Conservation (phyloP, 2,888 invertebrate species). For the Amphipoea lucens region DNA sequence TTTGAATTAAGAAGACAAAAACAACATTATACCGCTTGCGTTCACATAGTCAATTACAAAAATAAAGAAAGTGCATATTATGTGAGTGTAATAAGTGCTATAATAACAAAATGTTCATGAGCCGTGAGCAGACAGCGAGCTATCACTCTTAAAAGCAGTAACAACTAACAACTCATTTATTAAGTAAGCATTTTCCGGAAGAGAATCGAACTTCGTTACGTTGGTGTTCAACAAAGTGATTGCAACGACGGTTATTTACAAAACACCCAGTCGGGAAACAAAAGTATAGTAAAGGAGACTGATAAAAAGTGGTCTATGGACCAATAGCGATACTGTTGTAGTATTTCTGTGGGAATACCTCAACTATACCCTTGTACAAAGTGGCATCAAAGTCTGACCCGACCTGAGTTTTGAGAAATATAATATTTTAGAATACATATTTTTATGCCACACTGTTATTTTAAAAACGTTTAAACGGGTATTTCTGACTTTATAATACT, state of each 20-base stretch:
- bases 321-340: too few relatives aligned
- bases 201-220: conserved; percentile 21
- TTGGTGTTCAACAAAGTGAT: not conserved
- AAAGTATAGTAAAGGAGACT: not conserved
- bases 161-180: conserved; percentile 17
- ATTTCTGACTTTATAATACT: too few relatives aligned
- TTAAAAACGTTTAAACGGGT: too few relatives aligned
- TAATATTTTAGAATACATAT: too few relatives aligned
- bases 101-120: conserved; percentile 54
- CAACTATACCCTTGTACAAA: too few relatives aligned
- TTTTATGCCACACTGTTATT: too few relatives aligned
- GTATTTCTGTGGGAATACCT: too few relatives aligned
- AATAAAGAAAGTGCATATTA: conserved; percentile 53
- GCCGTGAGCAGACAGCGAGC: conserved; percentile 16
- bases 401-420: too few relatives aligned
- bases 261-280: not conserved
- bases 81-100: conserved; percentile 13
- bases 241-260: not conserved
- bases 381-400: too few relatives aligned
- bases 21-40: not conserved
- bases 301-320: too few relatives aligned
- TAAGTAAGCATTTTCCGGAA: conserved; percentile 46
- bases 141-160: conserved; percentile 27
- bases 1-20: conserved; percentile 6
- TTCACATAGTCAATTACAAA: conserved; percentile 27